Base-by-base conservation (phyloP, 2,888 invertebrate species). In the Pollenia labialis region DNA sequence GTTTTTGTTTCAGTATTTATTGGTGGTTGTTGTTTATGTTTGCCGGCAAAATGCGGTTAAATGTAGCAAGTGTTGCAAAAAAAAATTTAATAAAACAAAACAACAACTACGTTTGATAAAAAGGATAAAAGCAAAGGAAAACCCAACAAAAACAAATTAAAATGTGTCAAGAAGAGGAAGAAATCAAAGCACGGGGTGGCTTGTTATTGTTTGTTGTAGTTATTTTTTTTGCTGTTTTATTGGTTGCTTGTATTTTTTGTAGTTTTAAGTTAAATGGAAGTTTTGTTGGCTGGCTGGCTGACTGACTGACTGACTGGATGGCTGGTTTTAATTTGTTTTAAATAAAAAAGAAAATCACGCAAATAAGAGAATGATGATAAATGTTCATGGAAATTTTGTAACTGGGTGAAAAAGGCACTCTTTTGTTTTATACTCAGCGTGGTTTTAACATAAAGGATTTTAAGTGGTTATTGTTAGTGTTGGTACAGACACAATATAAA, bases 31-130 rank as follows among this genome's bases (percentile, higher is more conserved):
- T 58, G 64, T 87, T 87, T 87, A 84, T 81, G 66, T 81, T 84
- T 84, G 84, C 84, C 87, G 81, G 87, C 80, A 87, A 84, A 86
- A 76, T 84, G 87, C 66, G 80, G 86, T 87, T 87, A 76, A 84
- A 84, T 84, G 72, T 84, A 81, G 84, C 86, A 87, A 87, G 86
- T 87, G 84, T 84, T 87, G 87, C 84, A 84, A 84, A 80, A 48
- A 46, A 32, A 64, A 46, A 50, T 32, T 32, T 32, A 32, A 6
- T 23, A 46, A 56, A 40, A 16, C 12, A 75, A 50, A 48, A 68
- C 58, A 48, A 75, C 16, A 75, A 23, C 23, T 56, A 32, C 16
- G 18, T 56, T 54, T 77, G 46, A 48, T 48, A 44, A 75, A 75
- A 66, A 62, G 12, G 14, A 10, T 58, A 32, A 72, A 72, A 77